A percentile compares a stretch with the other conserved stretches of the same genome.
Evolutionary conservation across 2,888 invertebrate genomes (phyloP).

Genomic region (Argyresthia albistria): DNA sequence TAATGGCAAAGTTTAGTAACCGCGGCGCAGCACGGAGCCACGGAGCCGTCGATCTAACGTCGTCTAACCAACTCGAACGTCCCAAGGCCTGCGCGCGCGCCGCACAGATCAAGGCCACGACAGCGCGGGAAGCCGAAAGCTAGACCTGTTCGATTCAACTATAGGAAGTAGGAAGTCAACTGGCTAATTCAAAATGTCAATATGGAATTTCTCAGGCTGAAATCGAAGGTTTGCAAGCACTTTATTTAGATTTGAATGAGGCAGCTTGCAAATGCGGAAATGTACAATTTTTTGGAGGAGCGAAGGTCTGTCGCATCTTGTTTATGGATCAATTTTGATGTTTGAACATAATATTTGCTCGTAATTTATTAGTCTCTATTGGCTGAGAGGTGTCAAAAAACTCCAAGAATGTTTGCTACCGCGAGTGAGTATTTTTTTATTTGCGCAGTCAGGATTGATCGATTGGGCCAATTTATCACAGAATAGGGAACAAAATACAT

Average conservation of each 20-base stretch:
- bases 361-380: not conserved
- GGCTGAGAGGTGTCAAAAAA: not conserved
- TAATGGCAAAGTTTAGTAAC: constrained; percentile 66
- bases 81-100: constrained; percentile 52
- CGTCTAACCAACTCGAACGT: constrained; percentile 23
- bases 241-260: too few species aligned
- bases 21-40: constrained; percentile 19
- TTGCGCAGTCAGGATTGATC: not conserved
- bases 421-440: not conserved
- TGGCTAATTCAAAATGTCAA: not conserved
- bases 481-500: not conserved
- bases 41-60: constrained; percentile 30
- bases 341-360: not conserved
- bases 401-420: not conserved
- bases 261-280: not conserved
- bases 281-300: not conserved
- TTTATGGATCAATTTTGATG: not conserved
- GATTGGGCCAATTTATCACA: not conserved
- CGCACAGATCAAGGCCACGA: constrained; percentile 44
- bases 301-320: not conserved
- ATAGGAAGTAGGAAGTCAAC: constrained; percentile 6
- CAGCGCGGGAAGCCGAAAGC: not conserved
- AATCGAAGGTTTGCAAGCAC: too few species aligned
- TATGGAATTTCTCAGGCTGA: too few species aligned
- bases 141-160: not conserved